These are phyloP conservation scores for Malacoctenus gilli DNA, from an alignment of 2,797 vertebrate genomes.

Conservation along the genomic window DNA sequence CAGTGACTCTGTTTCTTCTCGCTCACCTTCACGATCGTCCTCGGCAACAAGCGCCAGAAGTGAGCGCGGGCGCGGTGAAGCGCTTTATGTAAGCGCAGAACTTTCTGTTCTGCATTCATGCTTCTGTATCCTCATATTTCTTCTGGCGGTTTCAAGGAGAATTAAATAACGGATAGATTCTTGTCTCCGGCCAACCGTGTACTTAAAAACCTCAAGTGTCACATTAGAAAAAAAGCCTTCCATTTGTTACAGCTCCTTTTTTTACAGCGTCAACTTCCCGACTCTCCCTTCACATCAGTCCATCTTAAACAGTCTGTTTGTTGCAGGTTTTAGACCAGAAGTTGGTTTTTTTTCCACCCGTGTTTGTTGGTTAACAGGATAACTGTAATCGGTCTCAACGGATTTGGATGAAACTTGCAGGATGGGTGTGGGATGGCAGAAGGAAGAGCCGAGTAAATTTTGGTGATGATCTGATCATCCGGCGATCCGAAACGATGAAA, in stretches of 20 bases:
- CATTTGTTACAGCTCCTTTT: slow-evolving; percentile 1
- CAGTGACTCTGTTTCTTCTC: background rate
- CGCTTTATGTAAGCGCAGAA: slow-evolving; percentile 20
- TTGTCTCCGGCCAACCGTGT: slow-evolving; percentile 7
- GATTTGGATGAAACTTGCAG: too few species aligned
- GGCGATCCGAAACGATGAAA: too few species aligned
- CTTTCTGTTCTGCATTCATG: slow-evolving; percentile 39
- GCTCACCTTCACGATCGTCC: slow-evolving; percentile 18
- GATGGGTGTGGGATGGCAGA: too few species aligned
- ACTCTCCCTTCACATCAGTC: slow-evolving; percentile 1
- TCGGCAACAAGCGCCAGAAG: background rate
- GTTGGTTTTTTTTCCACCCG: too few species aligned
- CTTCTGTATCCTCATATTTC: slow-evolving; percentile 40
- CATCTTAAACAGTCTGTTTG: background rate
- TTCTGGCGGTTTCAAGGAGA: slow-evolving; percentile 27
- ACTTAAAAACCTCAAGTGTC: slow-evolving; percentile 20
- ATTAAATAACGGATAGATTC: slow-evolving; percentile 57
- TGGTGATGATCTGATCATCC: too few species aligned
- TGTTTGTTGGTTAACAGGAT: too few species aligned
- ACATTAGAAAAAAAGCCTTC: slow-evolving; percentile 8
- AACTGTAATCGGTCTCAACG: too few species aligned
- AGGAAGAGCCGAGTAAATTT: too few species aligned
- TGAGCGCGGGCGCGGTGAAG: background rate
- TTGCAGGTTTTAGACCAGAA: too few species aligned
- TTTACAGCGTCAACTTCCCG: background rate